Evolutionary conservation across 2,888 invertebrate species (phyloP), one percentile per base, ranked within the genome.

Genomic region (Aspidiotus rigidus): DNA sequence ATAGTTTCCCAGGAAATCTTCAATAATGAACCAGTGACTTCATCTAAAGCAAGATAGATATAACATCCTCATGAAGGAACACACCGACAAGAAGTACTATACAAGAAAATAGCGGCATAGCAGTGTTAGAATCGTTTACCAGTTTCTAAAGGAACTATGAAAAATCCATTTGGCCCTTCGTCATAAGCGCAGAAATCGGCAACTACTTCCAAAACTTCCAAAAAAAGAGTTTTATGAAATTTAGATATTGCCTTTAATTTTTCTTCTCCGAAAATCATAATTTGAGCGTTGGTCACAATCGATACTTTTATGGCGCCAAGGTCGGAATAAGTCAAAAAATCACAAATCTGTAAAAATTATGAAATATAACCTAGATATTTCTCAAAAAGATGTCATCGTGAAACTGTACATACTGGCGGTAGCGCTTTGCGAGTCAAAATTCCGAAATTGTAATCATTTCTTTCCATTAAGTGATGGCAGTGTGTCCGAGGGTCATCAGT

Each of bases 291-390:
- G 28, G 64, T 70, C 56, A 61, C 56, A 8, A 76, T 69, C 7
- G 69, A 79, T 75, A 0, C 81, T 75, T 75, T 74, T 3, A 86
- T 72, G 74, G 83, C 80, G 1, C 89, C 89, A 71, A 83, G 81
- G 16, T 84, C 81, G 75, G 89, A 83, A 76, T 84, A 94, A 72
- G 90, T 81, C 0, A 91, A 88, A 77, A 92, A 93, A 28, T 76
- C 73, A 41, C 81, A 81, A 13, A 82, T 66, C 79, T 79, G 72
- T 62, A 42, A 44, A 39, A 59, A 28, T 40, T 63, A 28, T 28
- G 5, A 28, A 28, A 28, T 28, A 28, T 3, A 28, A 28, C 5
- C 28, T 28, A 7, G 8, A 1, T n/a, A 28, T 7, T 44, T 60
- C n/a, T 16, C 2, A 5, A 41, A 62, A 28, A 39, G 44, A n/a